Conservation (phyloP, 2,113 vertebrate species). For the Ptilorrhoa leucosticta region DNA sequence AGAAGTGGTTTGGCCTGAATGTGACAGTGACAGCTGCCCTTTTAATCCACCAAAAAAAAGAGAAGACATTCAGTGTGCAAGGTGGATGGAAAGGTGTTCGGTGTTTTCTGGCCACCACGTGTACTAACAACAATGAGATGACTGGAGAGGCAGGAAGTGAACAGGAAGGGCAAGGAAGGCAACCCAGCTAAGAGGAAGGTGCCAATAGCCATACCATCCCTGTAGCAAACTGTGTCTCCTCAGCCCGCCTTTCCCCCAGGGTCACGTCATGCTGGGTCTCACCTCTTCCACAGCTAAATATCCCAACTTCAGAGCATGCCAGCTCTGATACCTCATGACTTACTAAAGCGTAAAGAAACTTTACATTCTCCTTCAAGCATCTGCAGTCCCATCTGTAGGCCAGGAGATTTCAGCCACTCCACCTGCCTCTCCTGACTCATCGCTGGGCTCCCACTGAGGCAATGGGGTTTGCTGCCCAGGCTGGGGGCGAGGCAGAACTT, state of each 20-base stretch:
- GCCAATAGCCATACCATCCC: not conserved
- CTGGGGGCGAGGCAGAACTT: accelerated
- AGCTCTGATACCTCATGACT: not conserved
- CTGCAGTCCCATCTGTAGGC: not conserved
- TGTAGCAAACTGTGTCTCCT: not conserved
- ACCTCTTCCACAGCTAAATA: not conserved
- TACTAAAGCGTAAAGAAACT: not conserved
- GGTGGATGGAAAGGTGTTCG: not conserved
- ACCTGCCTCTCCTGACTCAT: not conserved
- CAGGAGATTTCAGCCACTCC: not conserved
- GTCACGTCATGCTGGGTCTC: not conserved
- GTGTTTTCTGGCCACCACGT: not conserved
- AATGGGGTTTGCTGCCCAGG: not conserved
- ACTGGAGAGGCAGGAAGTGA: not conserved
- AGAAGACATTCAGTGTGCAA: not conserved
- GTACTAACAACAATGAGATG: not conserved
- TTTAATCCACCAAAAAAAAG: not conserved
- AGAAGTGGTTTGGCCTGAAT: not conserved
- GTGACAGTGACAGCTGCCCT: not conserved
- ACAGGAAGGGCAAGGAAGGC: not conserved
- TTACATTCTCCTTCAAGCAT: not conserved
- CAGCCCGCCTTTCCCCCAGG: not conserved
- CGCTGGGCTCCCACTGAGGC: not conserved
- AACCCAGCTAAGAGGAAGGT: not conserved
- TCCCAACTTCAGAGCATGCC: not conserved